Base-by-base conservation (phyloP, 1,140 invertebrate species). In the Planococcus citri region DNA sequence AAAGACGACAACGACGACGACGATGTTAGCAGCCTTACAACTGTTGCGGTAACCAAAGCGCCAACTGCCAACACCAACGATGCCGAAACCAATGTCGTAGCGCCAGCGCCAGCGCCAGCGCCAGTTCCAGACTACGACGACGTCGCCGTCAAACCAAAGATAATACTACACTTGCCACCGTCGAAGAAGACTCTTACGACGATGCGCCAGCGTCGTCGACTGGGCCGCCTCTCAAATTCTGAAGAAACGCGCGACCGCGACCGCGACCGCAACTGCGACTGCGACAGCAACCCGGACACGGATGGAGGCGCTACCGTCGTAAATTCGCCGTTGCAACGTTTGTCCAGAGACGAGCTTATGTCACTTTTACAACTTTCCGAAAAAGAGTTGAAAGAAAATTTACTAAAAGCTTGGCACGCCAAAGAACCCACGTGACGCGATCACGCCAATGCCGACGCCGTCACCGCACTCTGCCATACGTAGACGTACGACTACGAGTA, bases 371-470 rank as follows among this genome's bases (percentile, higher is more conserved):
- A 70, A 38, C 70, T 71, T n/a, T 71, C 73, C 17, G 73, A 73
- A 64, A 38, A 37, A 6, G 74, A 74, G 58, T 69, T 74, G 3
- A 73, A 74, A 58, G 68, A 69, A 33, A 68, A 67, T 33, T 68
- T 74, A 14, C 21, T 74, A 41, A 58, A 73, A 37, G 72, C 73
- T 14, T 60, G 73, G 17, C 68, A 72, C 37, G 70, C 71, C 20
- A 72, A 73, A 71, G 71, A 72, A 58, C 71, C 73, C 27, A 72
- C 73, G 58, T 74, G 73, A 74, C 10, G 2, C n/a, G 41, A 33
- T 33, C 17, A 51, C 41, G 10, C 33, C 33, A 51, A 20, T 51
- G 4, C 17, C 4, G 17, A 17, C n/a, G 41, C 2, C 4, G 4
- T 51, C 41, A 17, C 41, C 6, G 2, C 2, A 14, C 2, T 51